phyloP scores from a whole-genome alignment of 2,113 vertebrate genomes.

The Tringa solitaria region DNA sequence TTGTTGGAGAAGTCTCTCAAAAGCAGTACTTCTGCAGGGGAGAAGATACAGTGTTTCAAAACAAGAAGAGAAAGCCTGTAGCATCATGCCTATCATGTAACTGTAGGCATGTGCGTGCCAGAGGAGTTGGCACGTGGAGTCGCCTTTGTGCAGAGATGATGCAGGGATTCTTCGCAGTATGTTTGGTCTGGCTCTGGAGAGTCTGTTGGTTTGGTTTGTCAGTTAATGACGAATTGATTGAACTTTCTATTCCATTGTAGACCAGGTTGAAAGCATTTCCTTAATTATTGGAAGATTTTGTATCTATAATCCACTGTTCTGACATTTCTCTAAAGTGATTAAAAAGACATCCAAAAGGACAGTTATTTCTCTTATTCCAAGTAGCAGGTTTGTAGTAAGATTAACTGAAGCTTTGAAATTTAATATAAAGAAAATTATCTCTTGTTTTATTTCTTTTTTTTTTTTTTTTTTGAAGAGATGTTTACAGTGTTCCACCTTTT shows the following conservation, averaged over 20 bases:
- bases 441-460: background rate
- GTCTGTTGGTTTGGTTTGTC: background rate
- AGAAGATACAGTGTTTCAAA: background rate
- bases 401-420: background rate
- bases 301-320: background rate
- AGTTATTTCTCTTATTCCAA: background rate
- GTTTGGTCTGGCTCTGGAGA: background rate
- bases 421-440: background rate
- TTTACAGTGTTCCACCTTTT: background rate
- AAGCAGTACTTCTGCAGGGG: background rate
- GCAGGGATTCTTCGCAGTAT: background rate
- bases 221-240: background rate
- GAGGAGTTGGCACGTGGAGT: background rate
- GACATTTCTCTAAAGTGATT: background rate
- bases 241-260: background rate
- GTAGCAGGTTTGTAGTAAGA: background rate
- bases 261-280: background rate
- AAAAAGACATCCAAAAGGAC: background rate
- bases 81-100: accelerated
- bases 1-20: background rate
- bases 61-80: background rate
- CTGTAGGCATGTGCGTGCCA: background rate
- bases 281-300: background rate
- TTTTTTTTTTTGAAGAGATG: background rate
- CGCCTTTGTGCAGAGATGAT: accelerated